A percentile compares a stretch with the other conserved stretches of the same genome.
These are phyloP conservation scores for Carcharodon carcharias DNA, from an alignment of 2,797 vertebrate species.

Conservation along the genomic window DNA sequence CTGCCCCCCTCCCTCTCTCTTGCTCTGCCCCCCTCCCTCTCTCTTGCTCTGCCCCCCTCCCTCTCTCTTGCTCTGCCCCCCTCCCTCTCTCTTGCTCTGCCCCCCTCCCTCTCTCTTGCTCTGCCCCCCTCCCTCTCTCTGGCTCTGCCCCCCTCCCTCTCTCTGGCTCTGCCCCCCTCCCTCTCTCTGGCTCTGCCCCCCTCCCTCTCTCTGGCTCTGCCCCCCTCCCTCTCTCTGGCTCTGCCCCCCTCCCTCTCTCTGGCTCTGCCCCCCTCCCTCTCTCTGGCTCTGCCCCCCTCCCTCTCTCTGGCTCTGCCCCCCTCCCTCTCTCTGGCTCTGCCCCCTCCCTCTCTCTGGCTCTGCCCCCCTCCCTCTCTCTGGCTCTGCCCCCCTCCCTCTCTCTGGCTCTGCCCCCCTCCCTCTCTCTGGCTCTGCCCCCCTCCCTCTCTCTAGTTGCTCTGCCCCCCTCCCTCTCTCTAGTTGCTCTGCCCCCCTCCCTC, in stretches of 20 bases:
- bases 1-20: too few relatives aligned
- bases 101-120: conserved; percentile 42
- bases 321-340: too few relatives aligned
- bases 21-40: conserved; percentile 38
- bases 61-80: conserved; percentile 56
- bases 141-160: not conserved
- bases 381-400: not conserved
- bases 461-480: not conserved
- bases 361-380: conserved; percentile 42
- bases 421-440: conserved; percentile 36
- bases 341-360: not conserved
- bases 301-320: not conserved
- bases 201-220: not conserved
- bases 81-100: conserved; percentile 43
- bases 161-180: not conserved
- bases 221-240: too few relatives aligned
- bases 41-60: conserved; percentile 71
- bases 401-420: not conserved
- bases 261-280: not conserved
- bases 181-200: too few relatives aligned
- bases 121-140: conserved; percentile 50
- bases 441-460: not conserved
- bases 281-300: too few relatives aligned
- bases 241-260: too few relatives aligned
- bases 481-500: not conserved